Evolutionary conservation across 2,888 invertebrate species (phyloP), one percentile per base, ranked within the genome.

Genomic region (Cosmopolites sordidus): DNA sequence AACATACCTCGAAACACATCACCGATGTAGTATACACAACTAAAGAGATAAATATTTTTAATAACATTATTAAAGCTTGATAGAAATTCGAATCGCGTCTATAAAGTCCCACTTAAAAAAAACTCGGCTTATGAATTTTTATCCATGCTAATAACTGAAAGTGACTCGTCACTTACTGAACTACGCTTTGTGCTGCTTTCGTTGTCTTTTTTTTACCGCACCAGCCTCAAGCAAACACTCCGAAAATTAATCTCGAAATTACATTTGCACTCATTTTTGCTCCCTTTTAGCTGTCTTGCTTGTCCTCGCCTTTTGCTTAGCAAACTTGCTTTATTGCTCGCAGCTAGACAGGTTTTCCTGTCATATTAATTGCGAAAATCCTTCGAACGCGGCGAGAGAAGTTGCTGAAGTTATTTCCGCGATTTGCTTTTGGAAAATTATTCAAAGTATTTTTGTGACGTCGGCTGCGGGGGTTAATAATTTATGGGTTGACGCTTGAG

Each of bases 221-320:
- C 17, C 22, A 61, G 60, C 63, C 62, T 54, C 52, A 49, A 62
- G 64, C 65, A 64, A 64, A 65, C 59, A 62, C 64, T 64, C 58
- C 61, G 61, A 61, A 64, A 67, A 78, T 78, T 78, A 79, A 79
- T 79, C 78, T 78, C 75, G 76, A 78, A 78, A 78, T 76, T 78
- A 78, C 78, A 78, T 79, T 79, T 78, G 78, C 75, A 75, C 74
- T 73, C 72, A 77, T 78, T 77, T 77, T 78, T 60, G 54, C 58
- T 60, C 58, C 58, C 78, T 76, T 72, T 76, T 71, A 48, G 54
- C 54, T 49, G 47, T 55, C 47, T 58, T 55, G 58, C 62, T 58
- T 64, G 63, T 60, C 59, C 60, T 62, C 62, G 64, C 60, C 63
- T 58, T 62, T 58, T 59, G 60, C 51, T 39, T 29, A 30, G 51